phyloP scores from a whole-genome alignment of 2,113 vertebrate genomes.

The Euleptes europaea region DNA sequence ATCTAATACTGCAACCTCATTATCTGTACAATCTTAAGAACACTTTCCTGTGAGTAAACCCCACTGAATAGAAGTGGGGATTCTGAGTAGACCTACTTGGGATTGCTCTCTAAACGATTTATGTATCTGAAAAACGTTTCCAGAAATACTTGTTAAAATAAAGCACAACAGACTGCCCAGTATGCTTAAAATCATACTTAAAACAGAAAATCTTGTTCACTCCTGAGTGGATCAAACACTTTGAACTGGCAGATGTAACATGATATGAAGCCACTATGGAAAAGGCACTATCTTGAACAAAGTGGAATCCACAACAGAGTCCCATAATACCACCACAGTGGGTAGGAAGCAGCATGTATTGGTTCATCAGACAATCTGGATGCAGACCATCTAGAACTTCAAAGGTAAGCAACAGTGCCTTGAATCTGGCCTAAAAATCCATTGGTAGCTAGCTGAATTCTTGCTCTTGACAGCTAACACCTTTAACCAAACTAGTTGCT shows the following conservation, averaged over 20 bases:
- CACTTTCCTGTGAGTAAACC: no score
- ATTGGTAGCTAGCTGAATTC: neutral
- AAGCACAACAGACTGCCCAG: neutral
- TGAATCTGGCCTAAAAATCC: neutral
- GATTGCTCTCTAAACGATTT: no score
- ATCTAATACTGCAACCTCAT: neutral
- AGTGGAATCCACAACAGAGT: neutral
- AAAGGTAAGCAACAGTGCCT: neutral
- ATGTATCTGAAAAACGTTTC: no score
- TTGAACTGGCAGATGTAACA: neutral
- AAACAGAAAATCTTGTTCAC: neutral
- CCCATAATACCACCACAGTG: neutral
- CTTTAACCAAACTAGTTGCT: neutral
- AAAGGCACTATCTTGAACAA: neutral
- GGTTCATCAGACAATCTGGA: no score
- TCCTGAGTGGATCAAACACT: neutral
- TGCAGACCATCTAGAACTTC: neutral
- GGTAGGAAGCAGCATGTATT: no score
- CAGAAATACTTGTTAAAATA: neutral
- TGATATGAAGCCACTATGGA: no score
- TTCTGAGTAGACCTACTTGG: no score
- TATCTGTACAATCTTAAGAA: no score
- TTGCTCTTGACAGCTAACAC: neutral
- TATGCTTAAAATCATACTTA: neutral
- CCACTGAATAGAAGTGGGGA: no score